phyloP scores from a whole-genome alignment of 2,113 vertebrate species.

The Glaucidium brasilianum region DNA sequence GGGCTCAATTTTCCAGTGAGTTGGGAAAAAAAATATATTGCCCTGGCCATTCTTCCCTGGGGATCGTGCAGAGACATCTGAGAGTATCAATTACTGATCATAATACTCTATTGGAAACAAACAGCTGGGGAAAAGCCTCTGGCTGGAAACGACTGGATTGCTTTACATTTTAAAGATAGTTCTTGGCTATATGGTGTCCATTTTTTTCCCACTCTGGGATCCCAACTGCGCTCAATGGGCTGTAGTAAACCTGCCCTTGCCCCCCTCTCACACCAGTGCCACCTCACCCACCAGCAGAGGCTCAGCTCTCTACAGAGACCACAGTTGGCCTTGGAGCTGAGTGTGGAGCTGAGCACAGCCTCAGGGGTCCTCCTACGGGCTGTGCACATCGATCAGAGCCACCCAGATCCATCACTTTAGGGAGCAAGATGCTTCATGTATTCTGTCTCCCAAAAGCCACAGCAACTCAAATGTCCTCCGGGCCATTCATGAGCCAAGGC shows the following conservation, averaged over 20 bases:
- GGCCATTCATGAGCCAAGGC: too few relatives aligned
- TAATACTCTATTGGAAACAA: constrained; percentile 62
- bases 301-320: background rate
- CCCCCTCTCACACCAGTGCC: background rate
- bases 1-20: constrained; percentile 66
- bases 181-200: background rate
- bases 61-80: constrained; percentile 54
- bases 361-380: background rate
- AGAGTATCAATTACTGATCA: constrained; percentile 67
- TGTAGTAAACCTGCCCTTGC: background rate
- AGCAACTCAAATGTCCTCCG: background rate
- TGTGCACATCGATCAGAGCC: background rate
- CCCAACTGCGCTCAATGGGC: background rate
- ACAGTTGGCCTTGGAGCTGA: background rate
- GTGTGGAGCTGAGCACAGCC: background rate
- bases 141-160: constrained; percentile 13
- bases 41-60: constrained; percentile 65
- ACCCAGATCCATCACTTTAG: background rate
- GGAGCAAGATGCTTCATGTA: accelerated
- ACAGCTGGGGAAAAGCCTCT: constrained; percentile 60
- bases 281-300: background rate
- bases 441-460: background rate
- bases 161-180: constrained; percentile 21
- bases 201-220: background rate
- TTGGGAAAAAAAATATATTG: constrained; percentile 65